phyloP scores from a whole-genome alignment of 2,888 invertebrate species.

The Sarcophaga subvicina region DNA sequence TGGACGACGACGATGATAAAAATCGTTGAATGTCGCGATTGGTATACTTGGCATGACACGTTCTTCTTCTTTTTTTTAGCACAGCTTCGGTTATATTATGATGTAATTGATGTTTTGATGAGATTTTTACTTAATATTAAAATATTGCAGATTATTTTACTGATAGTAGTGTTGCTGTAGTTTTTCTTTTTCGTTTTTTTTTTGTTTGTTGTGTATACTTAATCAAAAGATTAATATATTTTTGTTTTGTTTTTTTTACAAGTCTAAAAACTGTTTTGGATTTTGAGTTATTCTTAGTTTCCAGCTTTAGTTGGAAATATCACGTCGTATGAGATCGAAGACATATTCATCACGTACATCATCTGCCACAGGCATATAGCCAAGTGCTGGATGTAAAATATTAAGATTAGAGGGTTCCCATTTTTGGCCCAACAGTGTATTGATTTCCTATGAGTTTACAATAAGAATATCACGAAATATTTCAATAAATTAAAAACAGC shows the following conservation, averaged over 20 bases:
- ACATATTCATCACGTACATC: slow-evolving; percentile 80
- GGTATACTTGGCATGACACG: slow-evolving; percentile 55
- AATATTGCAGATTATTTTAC: slow-evolving; percentile 53
- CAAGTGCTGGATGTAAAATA: slow-evolving; percentile 78
- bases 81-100: background rate
- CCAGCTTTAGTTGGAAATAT: slow-evolving; percentile 75
- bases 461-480: slow-evolving; percentile 3
- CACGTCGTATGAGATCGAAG: slow-evolving; percentile 79
- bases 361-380: slow-evolving; percentile 77
- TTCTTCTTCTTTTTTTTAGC: slow-evolving; percentile 16
- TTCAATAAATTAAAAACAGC: background rate
- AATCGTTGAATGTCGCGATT: slow-evolving; percentile 17
- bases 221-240: slow-evolving; percentile 47
- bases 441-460: slow-evolving; percentile 77
- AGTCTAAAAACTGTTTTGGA: slow-evolving; percentile 54
- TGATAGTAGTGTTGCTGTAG: slow-evolving; percentile 42
- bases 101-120: slow-evolving; percentile 41
- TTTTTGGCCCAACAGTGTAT: slow-evolving; percentile 78
- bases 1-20: slow-evolving; percentile 13
- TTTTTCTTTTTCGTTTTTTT: background rate
- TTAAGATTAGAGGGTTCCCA: slow-evolving; percentile 78
- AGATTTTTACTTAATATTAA: slow-evolving; percentile 64
- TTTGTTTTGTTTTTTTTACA: slow-evolving; percentile 34
- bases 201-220: slow-evolving; percentile 39
- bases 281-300: slow-evolving; percentile 61